Evolutionary conservation across 2,113 vertebrate genomes (phyloP), one percentile per base, ranked within the genome.

Genomic region (Grammatotria lemairii): DNA sequence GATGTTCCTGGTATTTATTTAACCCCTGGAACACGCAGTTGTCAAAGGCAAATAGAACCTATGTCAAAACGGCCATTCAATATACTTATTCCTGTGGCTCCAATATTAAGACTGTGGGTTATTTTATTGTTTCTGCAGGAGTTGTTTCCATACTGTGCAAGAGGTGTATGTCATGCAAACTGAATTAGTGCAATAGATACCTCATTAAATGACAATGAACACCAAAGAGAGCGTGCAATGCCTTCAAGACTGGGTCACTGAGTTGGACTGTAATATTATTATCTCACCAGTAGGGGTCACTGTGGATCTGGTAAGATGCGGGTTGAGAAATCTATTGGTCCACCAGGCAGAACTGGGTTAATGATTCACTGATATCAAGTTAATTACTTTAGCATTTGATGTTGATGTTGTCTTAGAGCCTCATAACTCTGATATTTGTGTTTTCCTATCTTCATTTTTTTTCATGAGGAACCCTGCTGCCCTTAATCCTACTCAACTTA

Each of bases 251-350:
- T 31, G 17, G 45, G 42, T 47, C 26, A n/a, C 26, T 35, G 17
- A 53, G 12, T 78, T 8, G 33, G n/a, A 42, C 33, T 91, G 94
- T 68, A 92, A 82, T 93, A 8, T 8, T 3, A 14, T 3, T 1
- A n/a, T 51, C 11, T 53, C 8, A 79, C 92, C 95, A 93, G 80
- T 47, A 89, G 94, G 87, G 85, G 89, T 84, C 94, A 91, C 88
- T 96, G 94, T 92, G 84, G 83, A 54, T 82, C 87, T 85, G 40
- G n/a, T 75, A 51, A 81, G 84, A 47, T 35, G n/a, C 14, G 5
- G 26, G 63, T 79, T 26, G 10, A 57, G 60, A 53, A 60, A 33
- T 60, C 33, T 78, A 21, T 45, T 26, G 42, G 47, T 87, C 60
- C 83, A 81, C 38, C 35, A 81, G 70, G 38, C 85, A 92, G 80